phyloP scores from a whole-genome alignment of 2,113 vertebrate species.

The Grallaria varia region DNA sequence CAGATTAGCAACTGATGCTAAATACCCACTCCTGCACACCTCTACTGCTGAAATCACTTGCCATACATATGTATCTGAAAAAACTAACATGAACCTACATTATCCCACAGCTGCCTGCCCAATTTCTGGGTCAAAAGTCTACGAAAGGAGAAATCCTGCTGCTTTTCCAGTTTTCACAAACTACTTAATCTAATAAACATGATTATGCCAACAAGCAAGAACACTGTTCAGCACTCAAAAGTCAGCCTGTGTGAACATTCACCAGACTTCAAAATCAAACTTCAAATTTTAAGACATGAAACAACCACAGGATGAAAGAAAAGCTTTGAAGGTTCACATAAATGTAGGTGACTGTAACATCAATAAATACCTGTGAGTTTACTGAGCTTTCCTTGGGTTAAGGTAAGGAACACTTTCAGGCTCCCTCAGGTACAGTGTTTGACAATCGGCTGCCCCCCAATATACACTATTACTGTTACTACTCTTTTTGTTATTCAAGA shows the following conservation, averaged over 20 bases:
- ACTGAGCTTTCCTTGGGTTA: background rate
- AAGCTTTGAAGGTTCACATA: fast-evolving
- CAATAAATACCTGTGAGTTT: background rate
- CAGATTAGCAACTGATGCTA: background rate
- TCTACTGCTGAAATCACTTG: background rate
- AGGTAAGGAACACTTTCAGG: background rate
- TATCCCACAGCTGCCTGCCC: background rate
- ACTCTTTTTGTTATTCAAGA: background rate
- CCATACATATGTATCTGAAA: background rate
- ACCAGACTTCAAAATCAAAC: background rate
- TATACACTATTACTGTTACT: background rate
- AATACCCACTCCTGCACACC: background rate
- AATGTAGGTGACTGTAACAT: background rate
- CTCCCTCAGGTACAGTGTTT: background rate
- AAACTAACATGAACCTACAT: background rate
- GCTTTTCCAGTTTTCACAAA: background rate
- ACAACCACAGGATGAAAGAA: background rate
- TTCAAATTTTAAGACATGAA: background rate
- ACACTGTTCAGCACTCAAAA: background rate
- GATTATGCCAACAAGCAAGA: background rate
- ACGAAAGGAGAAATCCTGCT: background rate
- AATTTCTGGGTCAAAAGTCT: background rate
- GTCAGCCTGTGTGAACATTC: background rate
- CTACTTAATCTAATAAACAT: background rate
- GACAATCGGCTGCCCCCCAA: background rate